Evolutionary conservation across 2,888 invertebrate species (phyloP), one percentile per base, ranked within the genome.

Genomic region (Ormyrus nitidulus): DNA sequence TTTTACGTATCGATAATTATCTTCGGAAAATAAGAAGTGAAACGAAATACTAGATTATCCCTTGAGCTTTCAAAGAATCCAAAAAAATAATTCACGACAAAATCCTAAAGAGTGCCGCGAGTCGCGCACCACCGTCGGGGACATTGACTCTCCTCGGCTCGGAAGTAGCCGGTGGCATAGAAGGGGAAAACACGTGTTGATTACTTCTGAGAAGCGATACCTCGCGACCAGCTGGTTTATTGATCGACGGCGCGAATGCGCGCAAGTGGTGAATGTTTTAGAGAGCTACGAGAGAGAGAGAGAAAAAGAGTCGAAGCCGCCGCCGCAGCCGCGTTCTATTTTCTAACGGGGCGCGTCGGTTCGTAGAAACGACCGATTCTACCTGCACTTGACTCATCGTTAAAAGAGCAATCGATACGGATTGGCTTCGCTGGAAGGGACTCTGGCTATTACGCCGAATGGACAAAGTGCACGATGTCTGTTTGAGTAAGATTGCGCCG

Each of bases 181-280:
- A 51, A 58, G 51, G 73, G 68, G 69, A 54, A 71, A 71, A 75
- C 69, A 80, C 77, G 73, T 80, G 72, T 76, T 80, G 68, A 80
- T 76, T 80, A 66, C 66, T 80, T 80, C 75, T 76, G 6, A 59
- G 76, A 80, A 80, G 19, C 64, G 34, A 48, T 49, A 51, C 56
- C 54, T 54, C 34, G 44, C 61, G 73, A 73, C 59, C 73, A 77
- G 69, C 77, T 69, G 77, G 73, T 62, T 72, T 77, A 77, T 80
- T 69, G 80, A 80, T 80, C 77, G 69, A 46, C 19, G 13, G 49
- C 2, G 64, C 44, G 34, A 34, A 4, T 34, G 34, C 34, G 34
- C 34, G 34, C 34, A 34, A 34, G 34, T 34, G 59, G 49, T 75
- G 74, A 79, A 79, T 80, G 71, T 68, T 80, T 76, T 68, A 71